A percentile compares a stretch with the other conserved stretches of the same genome.
phyloP scores from a whole-genome alignment of 2,888 invertebrate genomes.

The Drepana falcataria region DNA sequence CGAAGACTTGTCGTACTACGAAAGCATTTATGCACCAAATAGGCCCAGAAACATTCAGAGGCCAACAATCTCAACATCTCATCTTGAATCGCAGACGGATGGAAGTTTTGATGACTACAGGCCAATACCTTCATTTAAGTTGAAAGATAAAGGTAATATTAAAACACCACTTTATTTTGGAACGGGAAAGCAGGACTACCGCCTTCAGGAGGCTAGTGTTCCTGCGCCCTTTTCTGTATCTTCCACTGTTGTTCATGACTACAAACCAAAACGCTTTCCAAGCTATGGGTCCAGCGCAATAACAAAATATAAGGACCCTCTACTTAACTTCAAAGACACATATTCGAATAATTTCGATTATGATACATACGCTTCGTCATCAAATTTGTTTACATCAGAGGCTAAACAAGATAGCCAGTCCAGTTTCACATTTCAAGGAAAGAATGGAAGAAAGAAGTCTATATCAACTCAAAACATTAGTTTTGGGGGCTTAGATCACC shows the following conservation, averaged over 20 bases:
- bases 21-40: conserved; percentile 50
- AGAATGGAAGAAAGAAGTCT: conserved; percentile 60
- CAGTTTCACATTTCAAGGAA: conserved; percentile 25
- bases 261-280: conserved; percentile 47
- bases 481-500: conserved; percentile 60
- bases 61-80: conserved; percentile 29
- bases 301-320: conserved; percentile 50
- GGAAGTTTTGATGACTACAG: conserved; percentile 42
- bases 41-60: conserved; percentile 39
- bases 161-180: conserved; percentile 40
- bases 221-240: conserved; percentile 58
- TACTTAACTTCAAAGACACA: conserved; percentile 47
- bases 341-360: conserved; percentile 56
- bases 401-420: conserved; percentile 36
- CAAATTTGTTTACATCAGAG: conserved; percentile 46
- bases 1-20: conserved; percentile 63
- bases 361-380: conserved; percentile 57
- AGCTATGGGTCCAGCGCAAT: conserved; percentile 29
- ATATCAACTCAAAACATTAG: conserved; percentile 67
- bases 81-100: conserved; percentile 30
- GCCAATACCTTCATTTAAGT: conserved; percentile 45
- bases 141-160: conserved; percentile 41
- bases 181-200: conserved; percentile 46
- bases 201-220: conserved; percentile 38
- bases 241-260: conserved; percentile 60